Conservation (phyloP, 2,113 vertebrate genomes). For the Girardinichthys multiradiatus region DNA sequence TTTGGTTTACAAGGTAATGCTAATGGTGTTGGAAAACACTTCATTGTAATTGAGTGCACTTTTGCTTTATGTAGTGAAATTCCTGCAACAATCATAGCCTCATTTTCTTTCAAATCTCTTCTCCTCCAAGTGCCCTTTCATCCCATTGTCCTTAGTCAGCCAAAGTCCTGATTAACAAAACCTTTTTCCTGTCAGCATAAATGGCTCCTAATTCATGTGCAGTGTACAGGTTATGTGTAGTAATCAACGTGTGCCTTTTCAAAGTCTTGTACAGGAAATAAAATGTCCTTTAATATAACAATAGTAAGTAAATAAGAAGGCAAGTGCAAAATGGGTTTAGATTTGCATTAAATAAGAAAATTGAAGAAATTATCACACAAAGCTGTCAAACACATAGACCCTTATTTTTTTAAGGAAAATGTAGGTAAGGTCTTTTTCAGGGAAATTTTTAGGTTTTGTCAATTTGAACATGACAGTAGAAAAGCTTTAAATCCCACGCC, state of each 20-base stretch:
- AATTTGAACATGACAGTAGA: too few relatives aligned
- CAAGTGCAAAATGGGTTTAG: too few relatives aligned
- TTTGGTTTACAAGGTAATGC: not conserved
- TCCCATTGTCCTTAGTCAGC: slow-evolving; percentile 22
- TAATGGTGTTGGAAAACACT: slow-evolving; percentile 45
- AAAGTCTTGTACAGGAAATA: slow-evolving; percentile 7
- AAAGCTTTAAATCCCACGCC: too few relatives aligned
- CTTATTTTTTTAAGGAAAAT: too few relatives aligned
- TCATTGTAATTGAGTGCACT: slow-evolving; percentile 62
- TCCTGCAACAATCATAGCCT: slow-evolving; percentile 25
- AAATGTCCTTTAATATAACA: not conserved
- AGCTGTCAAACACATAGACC: too few relatives aligned
- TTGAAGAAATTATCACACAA: too few relatives aligned
- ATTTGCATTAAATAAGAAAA: not conserved
- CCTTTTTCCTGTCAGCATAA: slow-evolving; percentile 47
- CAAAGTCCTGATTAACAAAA: slow-evolving; percentile 57
- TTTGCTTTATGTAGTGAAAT: slow-evolving; percentile 56
- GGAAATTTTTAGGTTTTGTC: too few relatives aligned
- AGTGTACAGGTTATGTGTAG: slow-evolving; percentile 32
- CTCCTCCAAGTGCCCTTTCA: slow-evolving; percentile 18
- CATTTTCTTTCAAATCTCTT: slow-evolving; percentile 20
- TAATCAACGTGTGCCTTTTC: slow-evolving; percentile 32
- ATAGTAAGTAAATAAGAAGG: not conserved
- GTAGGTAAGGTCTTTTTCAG: too few relatives aligned
- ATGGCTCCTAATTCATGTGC: slow-evolving; percentile 29